Base-by-base conservation (phyloP, 2,113 vertebrate species). In the Phycodurus eques region DNA sequence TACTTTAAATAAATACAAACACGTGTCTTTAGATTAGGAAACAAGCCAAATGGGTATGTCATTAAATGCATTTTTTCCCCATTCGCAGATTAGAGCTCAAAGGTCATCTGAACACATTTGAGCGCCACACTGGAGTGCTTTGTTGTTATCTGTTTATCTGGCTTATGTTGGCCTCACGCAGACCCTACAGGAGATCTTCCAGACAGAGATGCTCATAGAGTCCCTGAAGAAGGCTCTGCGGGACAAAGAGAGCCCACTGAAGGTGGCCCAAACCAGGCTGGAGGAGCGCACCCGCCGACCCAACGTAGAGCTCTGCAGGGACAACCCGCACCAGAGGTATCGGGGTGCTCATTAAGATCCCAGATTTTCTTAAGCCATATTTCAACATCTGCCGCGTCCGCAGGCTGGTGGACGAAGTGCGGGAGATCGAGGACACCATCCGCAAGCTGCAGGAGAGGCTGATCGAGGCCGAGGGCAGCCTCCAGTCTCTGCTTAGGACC, bases 151-250 rank as follows among this genome's bases (percentile, higher is more conserved):
- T 0, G 35, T n/a, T 46, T 47, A 1, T 59, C 59, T 68, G 62
- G 17, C 35, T 61, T 13, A 15, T 31, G n/a, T 59, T 14, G 56
- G 12, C 56, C 12, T 71, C 57, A 44, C 14, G 1, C 79, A 98
- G 96, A 96, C 93, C 0, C 89, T 96, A 17, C 94, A 96, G 86
- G 96, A 97, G 84, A 96, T 98, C 71, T 96, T 95, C 85, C 94
- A 97, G 85, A 93, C 93, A 0, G 95, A 98, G 89, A 93, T 93
- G 81, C 91, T 92, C 56, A 95, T 97, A 4, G 95, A 95, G 68
- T 90, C 91, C 20, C 86, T 99, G 75, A 94, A 82, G 71, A 96
- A 94, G 78, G 94, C 96, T 68, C 92, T 98, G 62, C 86, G 83
- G 76, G 95, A 98, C 65, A 98, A 98, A 74, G 93, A 89, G 15